These are phyloP conservation scores for Acleris laterana DNA, from an alignment of 2,888 invertebrate species.

Conservation along the genomic window DNA sequence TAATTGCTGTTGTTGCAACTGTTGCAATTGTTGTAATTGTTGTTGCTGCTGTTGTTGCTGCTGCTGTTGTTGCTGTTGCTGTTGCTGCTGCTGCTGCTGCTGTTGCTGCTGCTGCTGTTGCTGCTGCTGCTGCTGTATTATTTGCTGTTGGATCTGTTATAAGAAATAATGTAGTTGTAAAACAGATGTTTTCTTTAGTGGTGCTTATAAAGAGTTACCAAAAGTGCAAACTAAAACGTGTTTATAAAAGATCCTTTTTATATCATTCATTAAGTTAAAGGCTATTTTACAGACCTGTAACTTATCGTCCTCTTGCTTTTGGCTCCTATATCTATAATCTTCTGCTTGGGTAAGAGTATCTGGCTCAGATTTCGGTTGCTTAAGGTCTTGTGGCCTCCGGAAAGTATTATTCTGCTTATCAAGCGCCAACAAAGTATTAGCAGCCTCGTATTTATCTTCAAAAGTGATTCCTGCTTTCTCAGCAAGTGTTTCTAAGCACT, in stretches of 20 bases:
- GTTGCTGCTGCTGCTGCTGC: slow-evolving; percentile 66
- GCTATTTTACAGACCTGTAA: slow-evolving; percentile 58
- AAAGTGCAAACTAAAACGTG: not conserved
- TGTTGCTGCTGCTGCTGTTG: slow-evolving; percentile 73
- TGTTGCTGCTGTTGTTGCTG: slow-evolving; percentile 58
- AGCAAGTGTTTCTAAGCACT: slow-evolving; percentile 89
- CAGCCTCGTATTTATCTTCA: slow-evolving; percentile 90
- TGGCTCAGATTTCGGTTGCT: slow-evolving; percentile 70
- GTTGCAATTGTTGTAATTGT: slow-evolving; percentile 57
- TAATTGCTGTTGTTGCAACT: slow-evolving; percentile 57
- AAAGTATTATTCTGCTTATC: slow-evolving; percentile 85
- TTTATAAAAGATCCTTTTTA: not conserved
- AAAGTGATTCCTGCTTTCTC: slow-evolving; percentile 90
- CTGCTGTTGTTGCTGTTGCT: slow-evolving; percentile 44
- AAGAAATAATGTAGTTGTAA: not conserved
- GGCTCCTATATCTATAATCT: slow-evolving; percentile 72
- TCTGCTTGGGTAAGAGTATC: slow-evolving; percentile 66
- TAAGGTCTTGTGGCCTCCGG: slow-evolving; percentile 68
- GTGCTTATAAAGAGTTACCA: no score
- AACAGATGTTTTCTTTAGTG: not conserved
- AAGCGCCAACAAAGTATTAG: slow-evolving; percentile 86
- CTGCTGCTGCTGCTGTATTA: slow-evolving; percentile 63
- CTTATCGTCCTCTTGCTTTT: slow-evolving; percentile 79
- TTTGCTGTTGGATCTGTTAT: slow-evolving; percentile 72
- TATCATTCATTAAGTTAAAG: not conserved